A percentile compares a stretch with the other conserved stretches of the same genome.
Conservation (phyloP, 2,113 vertebrate species). For the Coptodon bakossiorum region DNA sequence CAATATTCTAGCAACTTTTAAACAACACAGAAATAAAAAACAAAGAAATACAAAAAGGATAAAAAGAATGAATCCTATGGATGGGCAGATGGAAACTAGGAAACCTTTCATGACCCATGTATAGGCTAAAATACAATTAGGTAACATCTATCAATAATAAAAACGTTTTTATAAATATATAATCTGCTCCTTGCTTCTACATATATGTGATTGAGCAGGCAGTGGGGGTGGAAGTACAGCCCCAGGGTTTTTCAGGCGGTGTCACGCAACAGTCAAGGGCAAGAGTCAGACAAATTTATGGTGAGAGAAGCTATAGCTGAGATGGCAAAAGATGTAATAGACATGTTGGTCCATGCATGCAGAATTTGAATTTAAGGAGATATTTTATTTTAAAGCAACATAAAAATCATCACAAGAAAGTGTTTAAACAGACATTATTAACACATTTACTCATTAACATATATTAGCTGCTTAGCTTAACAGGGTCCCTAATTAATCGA, state of each 20-base stretch:
- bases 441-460: background rate
- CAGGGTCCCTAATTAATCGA: fast-evolving
- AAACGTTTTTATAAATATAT: background rate
- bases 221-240: background rate
- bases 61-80: background rate
- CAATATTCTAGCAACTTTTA: background rate
- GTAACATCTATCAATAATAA: background rate
- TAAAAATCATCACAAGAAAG: background rate
- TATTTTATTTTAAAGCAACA: background rate
- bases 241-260: background rate
- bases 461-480: background rate
- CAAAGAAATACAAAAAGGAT: background rate
- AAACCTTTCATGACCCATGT: background rate
- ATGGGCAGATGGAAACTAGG: background rate
- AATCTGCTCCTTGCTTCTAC: background rate
- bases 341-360: fast-evolving
- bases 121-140: background rate
- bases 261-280: background rate
- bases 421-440: background rate
- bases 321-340: background rate
- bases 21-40: background rate
- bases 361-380: background rate
- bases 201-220: background rate
- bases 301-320: background rate
- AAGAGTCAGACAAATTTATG: conserved; percentile 10